phyloP scores from a whole-genome alignment of 2,797 vertebrate species.

The Muscicapa striata region DNA sequence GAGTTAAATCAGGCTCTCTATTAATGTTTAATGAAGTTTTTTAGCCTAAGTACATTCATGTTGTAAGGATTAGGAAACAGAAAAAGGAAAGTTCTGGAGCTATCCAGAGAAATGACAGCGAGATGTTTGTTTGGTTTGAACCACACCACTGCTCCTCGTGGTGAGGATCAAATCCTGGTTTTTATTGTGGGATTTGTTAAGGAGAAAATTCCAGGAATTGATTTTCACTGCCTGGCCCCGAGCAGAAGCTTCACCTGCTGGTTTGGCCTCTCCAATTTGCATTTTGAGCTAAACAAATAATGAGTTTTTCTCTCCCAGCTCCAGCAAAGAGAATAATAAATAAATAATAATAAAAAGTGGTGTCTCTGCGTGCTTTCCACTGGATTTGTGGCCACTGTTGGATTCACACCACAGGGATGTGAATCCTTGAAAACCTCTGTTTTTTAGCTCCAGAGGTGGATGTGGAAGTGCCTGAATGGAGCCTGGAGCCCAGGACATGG shows the following conservation, averaged over 20 bases:
- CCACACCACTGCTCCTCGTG: neutral
- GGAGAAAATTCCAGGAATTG: neutral
- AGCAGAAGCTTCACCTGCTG: neutral
- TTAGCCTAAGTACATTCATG: neutral
- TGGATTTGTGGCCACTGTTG: neutral
- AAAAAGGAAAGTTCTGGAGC: neutral
- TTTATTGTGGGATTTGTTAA: neutral
- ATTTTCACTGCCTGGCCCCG: accelerated
- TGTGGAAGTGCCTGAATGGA: neutral
- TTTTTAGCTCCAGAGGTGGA: neutral
- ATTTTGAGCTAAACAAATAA: neutral
- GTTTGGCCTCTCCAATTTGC: neutral
- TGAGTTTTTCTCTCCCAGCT: neutral
- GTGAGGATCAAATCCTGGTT: accelerated
- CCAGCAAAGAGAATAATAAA: neutral
- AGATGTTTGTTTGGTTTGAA: neutral
- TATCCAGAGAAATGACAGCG: neutral
- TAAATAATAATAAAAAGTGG: neutral
- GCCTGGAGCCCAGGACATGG: neutral
- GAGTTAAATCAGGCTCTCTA: neutral
- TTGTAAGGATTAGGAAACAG: neutral
- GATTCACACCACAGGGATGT: neutral
- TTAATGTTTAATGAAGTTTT: constrained; percentile 48
- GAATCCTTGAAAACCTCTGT: too few relatives aligned
- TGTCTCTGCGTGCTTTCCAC: accelerated